Evolutionary conservation across 2,797 vertebrate genomes (phyloP).

Genomic region (Epinephelus awoara): DNA sequence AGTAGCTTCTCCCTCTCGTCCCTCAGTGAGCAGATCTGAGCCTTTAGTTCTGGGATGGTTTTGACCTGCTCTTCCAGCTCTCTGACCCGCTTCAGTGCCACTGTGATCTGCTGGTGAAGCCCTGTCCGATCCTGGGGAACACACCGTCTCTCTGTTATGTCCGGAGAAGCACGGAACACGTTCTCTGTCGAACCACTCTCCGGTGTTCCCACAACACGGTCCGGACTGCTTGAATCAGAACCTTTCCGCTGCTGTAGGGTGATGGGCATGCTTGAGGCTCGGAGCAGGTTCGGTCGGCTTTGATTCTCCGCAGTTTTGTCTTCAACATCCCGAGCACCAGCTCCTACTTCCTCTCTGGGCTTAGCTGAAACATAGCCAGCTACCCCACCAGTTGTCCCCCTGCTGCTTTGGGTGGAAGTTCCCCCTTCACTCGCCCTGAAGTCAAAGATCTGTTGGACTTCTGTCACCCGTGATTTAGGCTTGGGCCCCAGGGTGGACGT

Average conservation of each 20-base stretch:
- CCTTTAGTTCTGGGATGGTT: slow-evolving; percentile 83
- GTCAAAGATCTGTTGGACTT: slow-evolving; percentile 86
- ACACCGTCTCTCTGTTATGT: slow-evolving; percentile 57
- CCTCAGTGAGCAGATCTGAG: slow-evolving; percentile 81
- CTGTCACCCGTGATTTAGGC: slow-evolving; percentile 88
- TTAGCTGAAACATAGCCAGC: slow-evolving; percentile 74
- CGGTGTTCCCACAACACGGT: slow-evolving; percentile 61
- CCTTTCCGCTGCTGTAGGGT: slow-evolving; percentile 88
- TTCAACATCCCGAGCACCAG: slow-evolving; percentile 57
- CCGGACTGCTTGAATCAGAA: slow-evolving; percentile 80
- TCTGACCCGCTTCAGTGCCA: slow-evolving; percentile 82
- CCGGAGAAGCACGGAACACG: slow-evolving; percentile 77
- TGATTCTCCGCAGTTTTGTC: slow-evolving; percentile 77
- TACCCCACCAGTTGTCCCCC: slow-evolving; percentile 64
- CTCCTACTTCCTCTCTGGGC: slow-evolving; percentile 71
- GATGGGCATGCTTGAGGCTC: slow-evolving; percentile 95
- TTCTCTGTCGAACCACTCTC: slow-evolving; percentile 81
- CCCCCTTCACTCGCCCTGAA: slow-evolving; percentile 76
- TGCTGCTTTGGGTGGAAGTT: slow-evolving; percentile 64
- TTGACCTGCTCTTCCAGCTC: slow-evolving; percentile 88
- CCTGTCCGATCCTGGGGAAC: slow-evolving; percentile 74
- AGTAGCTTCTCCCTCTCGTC: slow-evolving; percentile 80
- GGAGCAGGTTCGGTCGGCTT: slow-evolving; percentile 91
- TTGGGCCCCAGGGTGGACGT: slow-evolving; percentile 86
- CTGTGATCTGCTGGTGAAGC: slow-evolving; percentile 86